Evolutionary conservation across 2,888 invertebrate species (phyloP).

Genomic region (Agonum fuliginosum): DNA sequence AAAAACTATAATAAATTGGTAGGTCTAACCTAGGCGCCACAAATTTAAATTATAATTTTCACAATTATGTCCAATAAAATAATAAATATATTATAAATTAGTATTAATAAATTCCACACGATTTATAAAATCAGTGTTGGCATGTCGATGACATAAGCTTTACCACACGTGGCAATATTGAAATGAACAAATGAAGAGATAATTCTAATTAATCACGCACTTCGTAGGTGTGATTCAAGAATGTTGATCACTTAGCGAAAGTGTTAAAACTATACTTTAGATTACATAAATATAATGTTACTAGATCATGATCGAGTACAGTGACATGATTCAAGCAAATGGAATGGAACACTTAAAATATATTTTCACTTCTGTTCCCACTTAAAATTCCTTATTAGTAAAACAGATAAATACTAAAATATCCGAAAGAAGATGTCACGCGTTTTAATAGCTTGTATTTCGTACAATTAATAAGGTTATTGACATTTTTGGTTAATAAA

Average conservation of each 20-base stretch:
- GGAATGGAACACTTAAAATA: slow-evolving; percentile 31
- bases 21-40: no score
- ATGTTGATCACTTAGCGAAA: slow-evolving; percentile 37
- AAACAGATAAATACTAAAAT: slow-evolving; percentile 18
- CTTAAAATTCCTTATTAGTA: slow-evolving; percentile 14
- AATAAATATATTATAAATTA: no score
- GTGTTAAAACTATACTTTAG: slow-evolving; percentile 42
- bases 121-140: slow-evolving; percentile 8
- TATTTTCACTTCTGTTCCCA: slow-evolving; percentile 9
- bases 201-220: slow-evolving; percentile 34
- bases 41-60: no score
- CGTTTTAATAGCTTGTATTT: slow-evolving; percentile 39
- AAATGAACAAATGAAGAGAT: slow-evolving; percentile 25
- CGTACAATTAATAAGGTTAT: slow-evolving; percentile 42
- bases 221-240: slow-evolving; percentile 27
- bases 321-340: slow-evolving; percentile 15
- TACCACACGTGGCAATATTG: background rate
- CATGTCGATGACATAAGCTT: slow-evolving; percentile 7
- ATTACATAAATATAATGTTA: slow-evolving; percentile 31
- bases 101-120: no score
- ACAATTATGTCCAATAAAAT: no score
- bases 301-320: slow-evolving; percentile 1
- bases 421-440: slow-evolving; percentile 36
- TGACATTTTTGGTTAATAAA: slow-evolving; percentile 19
- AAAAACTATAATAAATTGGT: no score